These are phyloP conservation scores for Gortyna flavago DNA, from an alignment of 2,888 invertebrate genomes.

Conservation along the genomic window DNA sequence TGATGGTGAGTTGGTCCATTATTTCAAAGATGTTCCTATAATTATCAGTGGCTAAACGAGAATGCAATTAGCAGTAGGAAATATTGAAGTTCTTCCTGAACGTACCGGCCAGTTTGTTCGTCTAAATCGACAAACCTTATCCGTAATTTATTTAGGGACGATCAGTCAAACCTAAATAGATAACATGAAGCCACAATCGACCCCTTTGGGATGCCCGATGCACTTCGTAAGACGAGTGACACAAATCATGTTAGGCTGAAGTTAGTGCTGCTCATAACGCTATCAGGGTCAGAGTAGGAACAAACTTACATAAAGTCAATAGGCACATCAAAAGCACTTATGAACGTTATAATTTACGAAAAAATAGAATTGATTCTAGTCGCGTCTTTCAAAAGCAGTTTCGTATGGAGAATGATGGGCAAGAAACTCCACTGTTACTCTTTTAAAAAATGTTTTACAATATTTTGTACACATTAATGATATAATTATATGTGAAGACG, in stretches of 20 bases:
- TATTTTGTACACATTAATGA: too few relatives aligned
- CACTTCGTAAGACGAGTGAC: slow-evolving; percentile 9
- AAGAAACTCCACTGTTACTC: too few relatives aligned
- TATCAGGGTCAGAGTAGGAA: neutral
- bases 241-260: slow-evolving; percentile 18
- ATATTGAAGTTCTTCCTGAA: neutral
- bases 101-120: neutral
- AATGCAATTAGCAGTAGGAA: neutral
- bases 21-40: neutral
- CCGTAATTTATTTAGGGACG: slow-evolving; percentile 3
- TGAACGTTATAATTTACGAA: too few relatives aligned
- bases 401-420: too few relatives aligned
- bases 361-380: too few relatives aligned
- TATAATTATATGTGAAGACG: too few relatives aligned
- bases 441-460: too few relatives aligned
- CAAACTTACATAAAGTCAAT: neutral
- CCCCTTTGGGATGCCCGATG: slow-evolving; percentile 9
- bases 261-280: neutral
- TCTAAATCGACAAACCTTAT: neutral
- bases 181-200: neutral
- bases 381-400: too few relatives aligned
- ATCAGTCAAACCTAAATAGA: slow-evolving; percentile 1
- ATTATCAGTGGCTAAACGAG: neutral
- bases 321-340: too few relatives aligned
- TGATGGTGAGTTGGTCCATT: too few relatives aligned